A percentile compares a stretch with the other conserved stretches of the same genome.
phyloP scores from a whole-genome alignment of 35 echinoderm and acorn worm genomes.

The Anneissia japonica region DNA sequence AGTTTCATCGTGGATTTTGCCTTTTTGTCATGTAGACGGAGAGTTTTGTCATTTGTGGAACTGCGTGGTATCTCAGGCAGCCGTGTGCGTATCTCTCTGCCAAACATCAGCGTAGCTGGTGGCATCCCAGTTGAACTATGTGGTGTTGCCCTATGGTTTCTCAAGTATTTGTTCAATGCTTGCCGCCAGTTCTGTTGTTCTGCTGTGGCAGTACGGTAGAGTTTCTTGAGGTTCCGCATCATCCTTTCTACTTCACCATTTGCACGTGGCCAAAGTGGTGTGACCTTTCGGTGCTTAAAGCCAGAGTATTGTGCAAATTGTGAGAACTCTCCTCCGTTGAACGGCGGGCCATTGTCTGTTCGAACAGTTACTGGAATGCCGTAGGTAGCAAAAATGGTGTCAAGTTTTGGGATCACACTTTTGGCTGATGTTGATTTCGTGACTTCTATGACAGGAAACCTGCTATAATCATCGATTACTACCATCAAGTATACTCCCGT shows the following conservation, averaged over 20 bases:
- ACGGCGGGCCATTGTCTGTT: conserved; percentile 65
- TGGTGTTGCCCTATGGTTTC: conserved; percentile 62
- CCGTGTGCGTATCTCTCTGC: not conserved
- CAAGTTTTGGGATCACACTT: conserved; percentile 48
- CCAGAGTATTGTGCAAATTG: conserved; percentile 53
- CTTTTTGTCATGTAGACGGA: not conserved
- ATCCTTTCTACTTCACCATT: conserved; percentile 72
- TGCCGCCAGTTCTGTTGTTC: conserved; percentile 56
- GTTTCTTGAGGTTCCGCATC: conserved; percentile 66
- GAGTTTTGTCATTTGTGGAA: too few species aligned
- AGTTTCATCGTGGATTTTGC: not conserved
- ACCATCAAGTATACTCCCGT: conserved; percentile 28
- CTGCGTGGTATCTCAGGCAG: conserved; percentile 25
- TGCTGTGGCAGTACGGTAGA: conserved; percentile 20
- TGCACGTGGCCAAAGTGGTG: conserved; percentile 58
- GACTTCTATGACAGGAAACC: conserved; percentile 56
- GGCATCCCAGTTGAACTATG: conserved; percentile 44
- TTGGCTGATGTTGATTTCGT: conserved; percentile 56
- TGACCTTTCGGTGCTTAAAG: conserved; percentile 54
- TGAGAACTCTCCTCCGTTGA: conserved; percentile 52
- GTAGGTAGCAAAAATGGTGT: conserved; percentile 53
- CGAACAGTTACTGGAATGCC: conserved; percentile 34
- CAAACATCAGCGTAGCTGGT: conserved; percentile 54
- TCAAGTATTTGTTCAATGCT: conserved; percentile 40
- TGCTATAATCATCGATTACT: conserved; percentile 39